A percentile compares a stretch with the other conserved stretches of the same genome.
Conservation (phyloP, 2,888 invertebrate genomes). For the Tholera decimalis region DNA sequence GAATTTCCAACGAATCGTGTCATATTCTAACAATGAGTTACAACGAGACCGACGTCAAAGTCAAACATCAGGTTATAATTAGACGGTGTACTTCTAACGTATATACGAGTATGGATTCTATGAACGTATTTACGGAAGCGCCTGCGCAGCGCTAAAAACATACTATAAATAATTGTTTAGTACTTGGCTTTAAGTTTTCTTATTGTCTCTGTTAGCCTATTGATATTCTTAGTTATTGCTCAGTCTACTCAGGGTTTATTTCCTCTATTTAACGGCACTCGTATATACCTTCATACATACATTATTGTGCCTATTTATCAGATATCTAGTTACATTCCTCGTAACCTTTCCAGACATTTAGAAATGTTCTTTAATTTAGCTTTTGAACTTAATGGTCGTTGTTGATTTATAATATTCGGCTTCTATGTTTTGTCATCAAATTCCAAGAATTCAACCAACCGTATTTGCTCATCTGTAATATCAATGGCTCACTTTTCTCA, state of each 20-base stretch:
- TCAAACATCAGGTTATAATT: slow-evolving; percentile 69
- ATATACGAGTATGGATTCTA: slow-evolving; percentile 57
- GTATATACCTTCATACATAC: not conserved
- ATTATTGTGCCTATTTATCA: slow-evolving; percentile 11
- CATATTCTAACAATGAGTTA: slow-evolving; percentile 72
- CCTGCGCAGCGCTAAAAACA: slow-evolving; percentile 61
- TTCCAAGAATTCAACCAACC: not conserved
- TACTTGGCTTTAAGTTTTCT: slow-evolving; percentile 57
- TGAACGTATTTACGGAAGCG: slow-evolving; percentile 66
- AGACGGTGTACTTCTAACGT: slow-evolving; percentile 64
- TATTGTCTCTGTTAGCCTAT: slow-evolving; percentile 43
- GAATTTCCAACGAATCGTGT: slow-evolving; percentile 72
- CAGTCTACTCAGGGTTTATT: slow-evolving; percentile 23
- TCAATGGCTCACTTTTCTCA: slow-evolving; percentile 33
- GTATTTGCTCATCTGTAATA: not conserved
- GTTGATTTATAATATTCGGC: not conserved
- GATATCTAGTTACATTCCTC: not conserved
- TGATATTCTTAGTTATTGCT: slow-evolving; percentile 44
- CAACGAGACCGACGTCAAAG: slow-evolving; percentile 67
- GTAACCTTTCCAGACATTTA: not conserved
- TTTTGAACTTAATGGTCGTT: not conserved
- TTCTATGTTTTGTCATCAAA: not conserved
- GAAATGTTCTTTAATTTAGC: not conserved
- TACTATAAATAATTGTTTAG: slow-evolving; percentile 62
- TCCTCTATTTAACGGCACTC: slow-evolving; percentile 8